Percentiles rank a stretch among this genome's conserved stretches.
Conservation (phyloP, 92 coral and sea anemone genomes). For the Galaxea fascicularis region DNA sequence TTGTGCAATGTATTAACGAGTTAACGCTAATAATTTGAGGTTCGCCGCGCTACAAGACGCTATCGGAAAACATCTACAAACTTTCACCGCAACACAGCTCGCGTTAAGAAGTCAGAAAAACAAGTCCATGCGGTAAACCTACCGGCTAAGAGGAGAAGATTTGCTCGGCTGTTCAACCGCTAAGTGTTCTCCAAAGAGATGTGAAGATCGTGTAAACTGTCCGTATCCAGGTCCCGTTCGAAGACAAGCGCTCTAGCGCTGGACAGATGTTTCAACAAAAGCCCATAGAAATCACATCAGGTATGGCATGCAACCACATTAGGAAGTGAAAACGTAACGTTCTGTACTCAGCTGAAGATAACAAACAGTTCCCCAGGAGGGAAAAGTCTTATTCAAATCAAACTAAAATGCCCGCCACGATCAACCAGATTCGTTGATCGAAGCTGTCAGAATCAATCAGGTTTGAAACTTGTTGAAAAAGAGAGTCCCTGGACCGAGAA, state of each 20-base stretch:
- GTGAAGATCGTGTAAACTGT: slow-evolving; percentile 31
- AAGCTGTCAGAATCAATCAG: slow-evolving; percentile 58
- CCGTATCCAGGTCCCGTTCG: slow-evolving; percentile 47
- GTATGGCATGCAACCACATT: slow-evolving; percentile 18
- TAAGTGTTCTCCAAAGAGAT: slow-evolving; percentile 25
- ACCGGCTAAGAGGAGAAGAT: not conserved
- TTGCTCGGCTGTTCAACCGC: slow-evolving; percentile 29
- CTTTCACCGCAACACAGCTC: not conserved
- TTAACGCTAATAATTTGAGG: slow-evolving; percentile 15
- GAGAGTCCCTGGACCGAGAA: slow-evolving; percentile 25
- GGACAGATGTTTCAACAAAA: slow-evolving; percentile 41
- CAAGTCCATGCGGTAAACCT: not conserved
- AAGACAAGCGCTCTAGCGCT: slow-evolving; percentile 48
- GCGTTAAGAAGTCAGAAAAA: not conserved
- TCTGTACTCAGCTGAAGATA: not conserved
- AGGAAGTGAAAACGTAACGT: not conserved
- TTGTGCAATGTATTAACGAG: slow-evolving; percentile 27
- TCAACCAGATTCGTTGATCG: slow-evolving; percentile 46
- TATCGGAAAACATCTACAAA: not conserved
- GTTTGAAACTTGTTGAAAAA: slow-evolving; percentile 27
- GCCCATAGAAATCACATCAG: slow-evolving; percentile 10
- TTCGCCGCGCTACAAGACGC: not conserved
- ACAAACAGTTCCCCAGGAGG: not conserved
- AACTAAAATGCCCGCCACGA: slow-evolving; percentile 53
- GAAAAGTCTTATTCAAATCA: slow-evolving; percentile 30